Percentiles rank a stretch among this genome's conserved stretches.
Evolutionary conservation across 2,888 invertebrate genomes (phyloP).

Genomic region (Heteromyza rotundicornis): DNA sequence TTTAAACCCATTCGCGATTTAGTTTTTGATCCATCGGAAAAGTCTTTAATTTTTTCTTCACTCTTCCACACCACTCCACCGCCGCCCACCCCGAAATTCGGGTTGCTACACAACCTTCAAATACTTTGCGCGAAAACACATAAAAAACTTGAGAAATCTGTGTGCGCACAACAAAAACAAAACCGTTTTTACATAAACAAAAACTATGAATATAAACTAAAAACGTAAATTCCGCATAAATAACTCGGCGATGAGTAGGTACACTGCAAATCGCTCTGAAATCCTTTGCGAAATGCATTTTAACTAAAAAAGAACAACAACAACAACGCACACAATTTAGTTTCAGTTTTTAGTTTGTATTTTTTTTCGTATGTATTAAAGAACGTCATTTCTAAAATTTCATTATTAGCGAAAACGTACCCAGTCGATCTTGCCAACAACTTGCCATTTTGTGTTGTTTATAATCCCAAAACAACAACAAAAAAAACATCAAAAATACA

Average conservation of each 20-base stretch:
- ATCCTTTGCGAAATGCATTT: neutral
- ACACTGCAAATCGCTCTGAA: neutral
- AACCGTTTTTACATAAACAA: conserved; percentile 7
- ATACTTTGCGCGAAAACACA: neutral
- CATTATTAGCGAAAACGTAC: neutral
- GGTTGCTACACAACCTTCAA: conserved; percentile 6
- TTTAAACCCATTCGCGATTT: no score
- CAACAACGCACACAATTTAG: neutral
- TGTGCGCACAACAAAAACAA: no score
- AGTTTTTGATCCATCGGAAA: no score
- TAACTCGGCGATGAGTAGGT: neutral
- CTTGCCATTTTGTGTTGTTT: no score
- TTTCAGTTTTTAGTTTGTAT: neutral
- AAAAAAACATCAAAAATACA: neutral
- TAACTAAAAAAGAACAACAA: neutral
- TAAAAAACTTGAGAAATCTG: neutral
- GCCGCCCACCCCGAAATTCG: no score
- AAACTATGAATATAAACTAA: neutral
- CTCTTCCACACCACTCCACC: no score
- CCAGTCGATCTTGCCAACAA: no score
- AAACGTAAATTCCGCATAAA: neutral
- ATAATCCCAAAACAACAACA: no score
- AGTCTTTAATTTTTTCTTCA: no score
- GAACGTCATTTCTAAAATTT: conserved; percentile 7
- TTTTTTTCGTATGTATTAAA: neutral